phyloP scores from a whole-genome alignment of 2,888 invertebrate genomes.

The Melanotus villosus region DNA sequence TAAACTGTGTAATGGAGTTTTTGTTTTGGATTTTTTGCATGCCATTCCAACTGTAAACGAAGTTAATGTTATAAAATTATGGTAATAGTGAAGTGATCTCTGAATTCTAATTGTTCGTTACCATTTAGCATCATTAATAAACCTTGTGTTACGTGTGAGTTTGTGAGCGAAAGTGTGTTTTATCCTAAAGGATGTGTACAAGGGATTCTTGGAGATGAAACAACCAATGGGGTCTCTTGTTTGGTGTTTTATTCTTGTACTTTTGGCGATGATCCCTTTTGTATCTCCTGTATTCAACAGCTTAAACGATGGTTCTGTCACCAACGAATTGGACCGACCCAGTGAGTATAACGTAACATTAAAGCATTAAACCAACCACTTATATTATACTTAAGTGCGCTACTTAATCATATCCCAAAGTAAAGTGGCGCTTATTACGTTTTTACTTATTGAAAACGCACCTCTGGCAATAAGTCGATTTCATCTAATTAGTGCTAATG shows the following conservation, averaged over 20 bases:
- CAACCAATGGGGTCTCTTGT: conserved; percentile 59
- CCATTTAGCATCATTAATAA: too few relatives aligned
- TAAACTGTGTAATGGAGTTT: conserved; percentile 46
- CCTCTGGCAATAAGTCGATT: too few relatives aligned
- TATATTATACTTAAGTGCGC: too few relatives aligned
- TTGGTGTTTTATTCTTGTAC: conserved; percentile 70
- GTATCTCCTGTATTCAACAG: conserved; percentile 68
- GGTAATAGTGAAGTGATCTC: conserved; percentile 37
- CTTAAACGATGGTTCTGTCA: conserved; percentile 73
- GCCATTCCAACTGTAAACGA: conserved; percentile 32
- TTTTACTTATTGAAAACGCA: too few relatives aligned
- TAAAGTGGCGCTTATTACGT: too few relatives aligned
- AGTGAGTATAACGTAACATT: too few relatives aligned
- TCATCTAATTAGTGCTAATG: too few relatives aligned
- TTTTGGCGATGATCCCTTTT: conserved; percentile 65
- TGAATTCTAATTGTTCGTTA: conserved; percentile 31
- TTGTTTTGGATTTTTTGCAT: conserved; percentile 43
- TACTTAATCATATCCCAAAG: too few relatives aligned
- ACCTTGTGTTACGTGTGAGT: conserved; percentile 25
- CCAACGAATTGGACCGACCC: conserved; percentile 76
- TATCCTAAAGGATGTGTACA: conserved; percentile 28
- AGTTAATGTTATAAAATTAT: conserved; percentile 34
- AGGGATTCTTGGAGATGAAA: conserved; percentile 51
- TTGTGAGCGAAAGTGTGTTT: conserved; percentile 22
- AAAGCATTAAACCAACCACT: too few relatives aligned